Base-by-base conservation (phyloP, 2,113 vertebrate species). In the Larimichthys crocea region DNA sequence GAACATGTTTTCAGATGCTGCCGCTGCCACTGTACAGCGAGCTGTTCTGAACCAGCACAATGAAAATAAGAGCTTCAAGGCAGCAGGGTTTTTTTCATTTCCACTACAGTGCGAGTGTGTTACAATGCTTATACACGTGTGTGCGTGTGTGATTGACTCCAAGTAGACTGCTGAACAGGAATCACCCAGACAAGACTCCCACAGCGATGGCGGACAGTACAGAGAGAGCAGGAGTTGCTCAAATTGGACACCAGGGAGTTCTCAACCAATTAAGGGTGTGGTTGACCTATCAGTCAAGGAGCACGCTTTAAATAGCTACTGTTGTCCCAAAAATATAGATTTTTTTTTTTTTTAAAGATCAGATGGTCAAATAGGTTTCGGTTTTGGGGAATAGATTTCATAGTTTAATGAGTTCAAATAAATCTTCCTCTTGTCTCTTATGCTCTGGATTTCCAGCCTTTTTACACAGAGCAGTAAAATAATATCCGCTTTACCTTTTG, bases 241-340 rank as follows among this genome's bases (percentile, higher is more conserved):
- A 88, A 87, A 91, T 91, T 91, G 76, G 88, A 29, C 87, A 60
- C 80, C 7, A 4, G 86, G 82, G 87, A 83, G 29, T 61, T 83
- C 60, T 75, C 40, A 26, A 56, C 86, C 82, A 91, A 73, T 90
- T 86, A 83, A 84, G 69, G 89, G 88, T 84, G 83, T 88, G 88
- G 81, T 75, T 88, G 81, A 73, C 59, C 85, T 78, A 67, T 90
- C 88, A 79, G 52, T 90, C 86, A 74, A 79, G 62, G 67, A 50
- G 17, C 4, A 31, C 10, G 56, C 72, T 80, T 57, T 78, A 74
- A 50, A 60, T 20, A 74, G 68, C 53, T 44, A 1, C 19, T 63
- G 60, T 69, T 67, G 74, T 74, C 26, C 16, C 35, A 40, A 70
- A 29, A 10, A 63, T 35, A 61, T 10, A 20, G 4, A 29, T 70